Evolutionary conservation across 2,113 vertebrate species (phyloP).

Genomic region (Fukomys damarensis): DNA sequence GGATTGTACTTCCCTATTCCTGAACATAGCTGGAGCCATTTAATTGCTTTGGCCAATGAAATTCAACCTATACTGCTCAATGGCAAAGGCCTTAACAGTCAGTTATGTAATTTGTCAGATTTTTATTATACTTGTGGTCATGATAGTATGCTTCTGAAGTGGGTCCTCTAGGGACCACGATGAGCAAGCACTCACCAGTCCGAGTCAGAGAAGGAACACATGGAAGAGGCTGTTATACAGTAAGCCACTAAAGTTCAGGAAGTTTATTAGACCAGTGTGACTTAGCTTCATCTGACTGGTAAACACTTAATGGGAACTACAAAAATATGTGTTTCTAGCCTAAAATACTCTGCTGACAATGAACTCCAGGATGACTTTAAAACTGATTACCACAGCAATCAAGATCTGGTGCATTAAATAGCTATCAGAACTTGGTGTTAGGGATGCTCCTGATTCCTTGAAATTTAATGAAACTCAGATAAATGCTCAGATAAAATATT

Average conservation of each 20-base stretch:
- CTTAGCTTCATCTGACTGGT: neutral
- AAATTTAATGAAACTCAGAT: neutral
- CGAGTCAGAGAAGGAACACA: rapidly evolving
- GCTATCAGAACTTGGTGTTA: neutral
- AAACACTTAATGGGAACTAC: neutral
- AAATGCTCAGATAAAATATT: neutral
- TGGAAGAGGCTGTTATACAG: neutral
- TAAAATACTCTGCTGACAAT: neutral
- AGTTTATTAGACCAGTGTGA: neutral
- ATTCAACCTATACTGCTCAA: rapidly evolving
- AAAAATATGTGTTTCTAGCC: neutral
- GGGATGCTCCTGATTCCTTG: neutral
- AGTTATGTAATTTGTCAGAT: neutral
- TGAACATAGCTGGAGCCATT: neutral
- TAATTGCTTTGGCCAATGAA: neutral
- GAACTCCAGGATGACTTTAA: neutral
- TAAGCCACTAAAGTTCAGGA: neutral
- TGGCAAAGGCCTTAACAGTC: neutral
- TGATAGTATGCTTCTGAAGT: neutral
- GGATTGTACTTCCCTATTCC: no score
- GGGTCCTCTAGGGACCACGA: rapidly evolving
- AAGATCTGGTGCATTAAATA: neutral
- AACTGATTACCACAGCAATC: neutral
- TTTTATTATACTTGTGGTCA: neutral
- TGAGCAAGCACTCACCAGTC: rapidly evolving